Conservation (phyloP, 2,113 vertebrate species). For the Tyto alba region DNA sequence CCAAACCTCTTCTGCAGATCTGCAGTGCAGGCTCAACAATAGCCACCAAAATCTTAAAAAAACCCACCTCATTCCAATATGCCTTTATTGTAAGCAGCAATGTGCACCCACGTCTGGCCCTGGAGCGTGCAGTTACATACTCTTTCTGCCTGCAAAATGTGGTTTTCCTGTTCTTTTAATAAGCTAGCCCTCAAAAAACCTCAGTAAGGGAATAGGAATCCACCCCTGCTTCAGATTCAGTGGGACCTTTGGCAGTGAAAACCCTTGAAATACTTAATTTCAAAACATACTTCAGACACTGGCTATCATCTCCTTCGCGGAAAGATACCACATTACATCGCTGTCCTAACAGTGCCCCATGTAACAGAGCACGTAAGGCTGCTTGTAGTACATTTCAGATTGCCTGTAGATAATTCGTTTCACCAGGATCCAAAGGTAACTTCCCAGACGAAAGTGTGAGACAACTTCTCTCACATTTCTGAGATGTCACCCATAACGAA, state of each 20-base stretch:
- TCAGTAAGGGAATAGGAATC: neutral
- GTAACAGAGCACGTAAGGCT: neutral
- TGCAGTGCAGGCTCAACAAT: neutral
- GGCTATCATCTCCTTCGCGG: neutral
- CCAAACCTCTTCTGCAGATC: neutral
- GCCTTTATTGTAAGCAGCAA: neutral
- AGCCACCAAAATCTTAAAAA: neutral
- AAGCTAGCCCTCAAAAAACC: neutral
- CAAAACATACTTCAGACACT: neutral
- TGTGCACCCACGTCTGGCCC: neutral
- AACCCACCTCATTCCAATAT: neutral
- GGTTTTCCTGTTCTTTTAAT: neutral
- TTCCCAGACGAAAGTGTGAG: neutral
- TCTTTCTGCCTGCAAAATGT: neutral
- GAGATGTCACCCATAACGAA: neutral
- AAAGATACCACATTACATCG: neutral
- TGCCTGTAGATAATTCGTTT: neutral
- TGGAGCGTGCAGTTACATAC: neutral
- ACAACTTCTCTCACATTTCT: conserved; percentile 4
- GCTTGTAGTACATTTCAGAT: neutral
- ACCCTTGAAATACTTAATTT: neutral
- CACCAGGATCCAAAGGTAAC: neutral
- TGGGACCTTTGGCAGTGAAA: neutral
- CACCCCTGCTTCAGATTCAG: neutral
- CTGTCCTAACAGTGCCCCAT: neutral